A percentile compares a stretch with the other conserved stretches of the same genome.
Evolutionary conservation across 1,140 invertebrate species (phyloP).

Genomic region (Euwallacea similis): DNA sequence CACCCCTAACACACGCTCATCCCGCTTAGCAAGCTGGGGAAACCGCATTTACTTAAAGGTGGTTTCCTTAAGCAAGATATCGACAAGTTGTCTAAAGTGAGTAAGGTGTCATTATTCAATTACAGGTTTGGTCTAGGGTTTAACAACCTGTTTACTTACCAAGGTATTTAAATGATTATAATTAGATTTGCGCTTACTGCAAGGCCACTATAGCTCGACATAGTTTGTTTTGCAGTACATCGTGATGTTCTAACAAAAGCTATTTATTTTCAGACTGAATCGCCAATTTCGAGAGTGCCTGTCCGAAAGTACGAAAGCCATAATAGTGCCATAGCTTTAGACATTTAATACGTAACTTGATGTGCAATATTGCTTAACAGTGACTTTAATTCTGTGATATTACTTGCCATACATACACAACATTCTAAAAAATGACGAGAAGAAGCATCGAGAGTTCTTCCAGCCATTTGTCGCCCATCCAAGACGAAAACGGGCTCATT

Average conservation of each 20-base stretch:
- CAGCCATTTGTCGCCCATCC: conserved; percentile 45
- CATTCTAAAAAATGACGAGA: conserved; percentile 47
- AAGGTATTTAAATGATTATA: no score
- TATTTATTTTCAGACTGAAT: conserved; percentile 35
- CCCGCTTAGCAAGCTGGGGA: no score
- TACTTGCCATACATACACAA: conserved; percentile 38
- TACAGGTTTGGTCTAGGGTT: no score
- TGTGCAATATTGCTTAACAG: conserved; percentile 50
- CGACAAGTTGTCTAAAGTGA: no score
- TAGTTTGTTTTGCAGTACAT: no score
- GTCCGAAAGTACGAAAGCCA: conserved; percentile 41
- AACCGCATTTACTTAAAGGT: no score
- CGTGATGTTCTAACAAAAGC: background rate
- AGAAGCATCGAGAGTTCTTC: conserved; percentile 46
- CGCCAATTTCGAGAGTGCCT: conserved; percentile 19
- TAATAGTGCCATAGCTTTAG: conserved; percentile 50
- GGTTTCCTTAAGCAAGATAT: no score
- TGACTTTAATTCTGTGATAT: conserved; percentile 50
- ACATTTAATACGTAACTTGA: conserved; percentile 46
- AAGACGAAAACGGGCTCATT: conserved; percentile 49
- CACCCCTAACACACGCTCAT: no score
- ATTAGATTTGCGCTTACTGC: no score
- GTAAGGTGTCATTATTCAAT: no score
- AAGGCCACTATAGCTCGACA: no score
- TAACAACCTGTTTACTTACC: no score